Evolutionary conservation across 2,113 vertebrate genomes (phyloP).

Genomic region (Colius striatus): DNA sequence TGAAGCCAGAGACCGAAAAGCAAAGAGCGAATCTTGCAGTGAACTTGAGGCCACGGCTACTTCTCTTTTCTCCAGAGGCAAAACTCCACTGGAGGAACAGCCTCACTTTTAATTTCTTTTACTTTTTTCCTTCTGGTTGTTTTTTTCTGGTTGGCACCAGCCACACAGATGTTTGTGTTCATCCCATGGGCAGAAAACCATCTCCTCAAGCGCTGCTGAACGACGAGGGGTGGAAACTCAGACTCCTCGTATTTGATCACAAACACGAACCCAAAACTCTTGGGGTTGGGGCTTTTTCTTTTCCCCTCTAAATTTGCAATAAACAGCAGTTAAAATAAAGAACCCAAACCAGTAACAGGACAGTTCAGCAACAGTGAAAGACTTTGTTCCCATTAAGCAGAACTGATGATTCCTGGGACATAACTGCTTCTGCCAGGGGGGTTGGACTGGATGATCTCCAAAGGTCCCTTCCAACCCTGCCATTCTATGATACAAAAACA

Average conservation of each 20-base stretch:
- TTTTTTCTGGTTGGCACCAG: neutral
- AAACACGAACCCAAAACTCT: neutral
- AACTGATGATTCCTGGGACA: neutral
- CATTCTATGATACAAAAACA: neutral
- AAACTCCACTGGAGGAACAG: neutral
- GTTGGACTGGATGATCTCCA: no score
- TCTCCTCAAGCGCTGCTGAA: neutral
- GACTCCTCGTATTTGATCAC: neutral
- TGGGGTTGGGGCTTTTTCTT: no score
- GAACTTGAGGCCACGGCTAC: neutral
- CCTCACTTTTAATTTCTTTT: neutral
- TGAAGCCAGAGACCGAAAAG: neutral
- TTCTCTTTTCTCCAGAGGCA: neutral
- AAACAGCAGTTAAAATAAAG: neutral
- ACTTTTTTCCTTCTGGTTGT: neutral
- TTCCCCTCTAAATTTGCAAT: neutral
- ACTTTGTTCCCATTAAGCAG: neutral
- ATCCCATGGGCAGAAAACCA: neutral
- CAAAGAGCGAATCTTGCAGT: neutral
- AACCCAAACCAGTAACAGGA: rapidly evolving
- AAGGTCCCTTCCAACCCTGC: no score
- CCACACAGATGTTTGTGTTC: neutral
- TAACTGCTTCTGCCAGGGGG: neutral
- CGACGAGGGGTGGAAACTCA: rapidly evolving
- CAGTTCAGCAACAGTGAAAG: neutral